Evolutionary conservation across 2,888 invertebrate species (phyloP), one percentile per base, ranked within the genome.

Genomic region (Salpingus planirostris): DNA sequence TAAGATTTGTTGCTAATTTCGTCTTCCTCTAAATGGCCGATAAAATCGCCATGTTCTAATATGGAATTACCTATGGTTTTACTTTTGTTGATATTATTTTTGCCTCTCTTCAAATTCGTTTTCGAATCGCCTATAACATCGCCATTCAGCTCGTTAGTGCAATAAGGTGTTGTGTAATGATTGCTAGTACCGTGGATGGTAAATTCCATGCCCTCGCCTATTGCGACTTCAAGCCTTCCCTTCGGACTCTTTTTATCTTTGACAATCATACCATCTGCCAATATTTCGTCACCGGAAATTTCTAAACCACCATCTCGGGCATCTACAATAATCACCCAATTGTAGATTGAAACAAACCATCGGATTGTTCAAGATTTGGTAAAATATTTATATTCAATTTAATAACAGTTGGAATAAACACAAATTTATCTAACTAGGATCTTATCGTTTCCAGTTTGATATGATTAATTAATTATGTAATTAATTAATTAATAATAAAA

Each of bases 181-280:
- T n/a, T n/a, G n/a, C n/a, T 11, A 14, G 2, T 74, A 78, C 88
- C 89, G 65, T 88, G 89, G 69, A 90, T 89, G 29, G 88, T 89
- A 59, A 90, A 88, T 66, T 90, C 90, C 85, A 90, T 89, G 47
- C 89, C 89, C 62, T 89, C 89, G 27, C 89, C 89, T 56, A 90
- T 88, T 41, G 89, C 88, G 44, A 90, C 88, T 70, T 91, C 90
- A 47, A 89, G 74, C 66, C 87, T 84, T 59, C 87, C 86, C 70
- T 87, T 74, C 11, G 74, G 84, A 55, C 83, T 80, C 66, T 89
- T 90, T 66, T 87, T 87, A 57, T 88, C 87, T 62, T 84, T 80
- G 65, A 83, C 85, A 54, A 87, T 75, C 49, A 88, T 79, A 32
- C 87, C 85, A 65, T 90, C 90, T 42, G 82, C 85, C 54, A 89